Percentiles rank a stretch among this genome's conserved stretches.
phyloP scores from a whole-genome alignment of 2,888 invertebrate genomes.

The Dendrolimus houi region DNA sequence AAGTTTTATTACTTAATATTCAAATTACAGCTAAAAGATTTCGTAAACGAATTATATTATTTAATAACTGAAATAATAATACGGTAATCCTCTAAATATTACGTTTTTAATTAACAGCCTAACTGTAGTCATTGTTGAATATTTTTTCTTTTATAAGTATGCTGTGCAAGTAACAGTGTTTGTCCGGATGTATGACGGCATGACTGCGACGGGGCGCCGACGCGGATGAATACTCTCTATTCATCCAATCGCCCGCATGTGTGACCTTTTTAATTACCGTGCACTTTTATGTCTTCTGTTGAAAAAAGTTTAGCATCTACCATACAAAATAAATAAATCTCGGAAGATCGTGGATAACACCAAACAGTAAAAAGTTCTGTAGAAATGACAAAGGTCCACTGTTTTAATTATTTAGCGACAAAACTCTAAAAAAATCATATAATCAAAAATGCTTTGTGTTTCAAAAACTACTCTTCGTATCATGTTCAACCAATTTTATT shows the following conservation, averaged over 20 bases:
- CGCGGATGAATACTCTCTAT: slow-evolving; percentile 43
- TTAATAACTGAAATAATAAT: not conserved
- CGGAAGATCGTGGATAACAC: no score
- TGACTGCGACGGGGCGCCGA: slow-evolving; percentile 15
- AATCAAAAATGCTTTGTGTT: no score
- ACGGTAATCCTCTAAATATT: not conserved
- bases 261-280: slow-evolving; percentile 40
- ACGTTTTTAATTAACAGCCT: not conserved
- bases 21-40: not conserved
- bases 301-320: no score
- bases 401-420: no score
- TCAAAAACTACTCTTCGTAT: no score
- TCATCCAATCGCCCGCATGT: slow-evolving; percentile 48
- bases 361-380: no score
- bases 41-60: not conserved
- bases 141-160: slow-evolving; percentile 1
- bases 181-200: slow-evolving; percentile 29
- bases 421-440: no score
- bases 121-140: not conserved
- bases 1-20: not conserved
- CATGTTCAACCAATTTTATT: no score
- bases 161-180: slow-evolving; percentile 5
- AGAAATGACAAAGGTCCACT: no score
- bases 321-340: no score
- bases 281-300: slow-evolving; percentile 22